Percentiles rank a stretch among this genome's conserved stretches.
These are phyloP conservation scores for Cyphomyrmex costatus DNA, from an alignment of 1,140 invertebrate genomes.

Conservation along the genomic window DNA sequence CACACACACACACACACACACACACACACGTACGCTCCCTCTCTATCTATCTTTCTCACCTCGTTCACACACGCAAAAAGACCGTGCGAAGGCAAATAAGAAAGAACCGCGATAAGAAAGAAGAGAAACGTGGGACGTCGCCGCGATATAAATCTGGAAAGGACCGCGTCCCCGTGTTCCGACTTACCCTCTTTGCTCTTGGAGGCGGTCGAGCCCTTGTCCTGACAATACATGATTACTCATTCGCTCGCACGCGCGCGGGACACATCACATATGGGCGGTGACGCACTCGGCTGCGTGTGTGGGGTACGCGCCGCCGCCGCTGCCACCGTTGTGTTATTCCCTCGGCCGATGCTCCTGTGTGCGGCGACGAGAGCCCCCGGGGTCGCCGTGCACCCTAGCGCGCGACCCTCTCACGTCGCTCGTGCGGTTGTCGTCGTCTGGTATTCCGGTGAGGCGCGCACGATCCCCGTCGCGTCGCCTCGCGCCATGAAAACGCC, in stretches of 20 bases:
- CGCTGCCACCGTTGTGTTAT: slow-evolving; percentile 41
- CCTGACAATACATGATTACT: slow-evolving; percentile 84
- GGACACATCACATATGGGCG: slow-evolving; percentile 82
- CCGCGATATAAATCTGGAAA: neutral
- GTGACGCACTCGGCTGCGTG: slow-evolving; percentile 80
- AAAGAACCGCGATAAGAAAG: slow-evolving; percentile 45
- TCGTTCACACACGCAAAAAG: slow-evolving; percentile 54
- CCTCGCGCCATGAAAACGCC: slow-evolving; percentile 49
- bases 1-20: neutral
- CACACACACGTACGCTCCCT: neutral
- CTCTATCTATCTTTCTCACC: slow-evolving; percentile 8
- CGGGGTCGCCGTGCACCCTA: neutral
- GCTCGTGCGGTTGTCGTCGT: slow-evolving; percentile 56
- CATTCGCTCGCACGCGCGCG: slow-evolving; percentile 77
- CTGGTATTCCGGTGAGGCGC: slow-evolving; percentile 46
- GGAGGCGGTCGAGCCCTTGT: slow-evolving; percentile 80
- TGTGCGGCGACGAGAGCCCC: neutral
- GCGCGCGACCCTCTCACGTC: slow-evolving; percentile 16
- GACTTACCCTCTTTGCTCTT: slow-evolving; percentile 82
- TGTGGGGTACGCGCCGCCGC: slow-evolving; percentile 50
- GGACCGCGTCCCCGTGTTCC: neutral
- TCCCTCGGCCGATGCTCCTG: slow-evolving; percentile 56
- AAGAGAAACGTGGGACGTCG: neutral
- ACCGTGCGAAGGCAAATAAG: too few species aligned
- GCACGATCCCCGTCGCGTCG: slow-evolving; percentile 28